These are phyloP conservation scores for Sebastes dallii DNA, from an alignment of 2,797 vertebrate genomes.

Conservation along the genomic window DNA sequence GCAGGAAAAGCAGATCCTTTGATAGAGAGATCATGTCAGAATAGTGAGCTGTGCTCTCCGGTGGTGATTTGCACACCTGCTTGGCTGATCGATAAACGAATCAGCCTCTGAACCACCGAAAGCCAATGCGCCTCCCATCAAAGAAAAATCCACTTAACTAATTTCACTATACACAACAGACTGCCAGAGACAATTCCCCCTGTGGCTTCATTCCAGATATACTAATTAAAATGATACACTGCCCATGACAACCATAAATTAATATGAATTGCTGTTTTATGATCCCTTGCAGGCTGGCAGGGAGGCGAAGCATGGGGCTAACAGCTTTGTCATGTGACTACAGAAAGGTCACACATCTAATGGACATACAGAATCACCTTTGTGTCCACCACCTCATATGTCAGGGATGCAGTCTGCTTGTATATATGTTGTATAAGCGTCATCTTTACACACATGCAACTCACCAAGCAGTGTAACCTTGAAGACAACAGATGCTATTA, in stretches of 20 bases:
- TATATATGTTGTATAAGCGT: not conserved
- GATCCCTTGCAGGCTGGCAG: constrained; percentile 6
- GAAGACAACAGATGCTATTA: constrained; percentile 16
- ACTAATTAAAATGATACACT: constrained; percentile 56
- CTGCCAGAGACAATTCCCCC: constrained; percentile 1
- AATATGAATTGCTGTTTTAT: constrained; percentile 59
- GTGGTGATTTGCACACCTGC: constrained; percentile 20
- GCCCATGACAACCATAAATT: constrained; percentile 32
- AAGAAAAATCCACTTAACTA: constrained; percentile 23
- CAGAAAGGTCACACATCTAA: constrained; percentile 40
- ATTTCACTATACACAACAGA: constrained; percentile 34
- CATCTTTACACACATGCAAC: not conserved
- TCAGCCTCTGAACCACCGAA: constrained; percentile 6
- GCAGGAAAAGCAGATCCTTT: not conserved
- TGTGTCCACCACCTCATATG: not conserved
- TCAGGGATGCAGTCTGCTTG: not conserved
- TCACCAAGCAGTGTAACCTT: constrained; percentile 20
- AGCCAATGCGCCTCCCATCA: constrained; percentile 27
- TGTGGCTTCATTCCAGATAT: constrained; percentile 23
- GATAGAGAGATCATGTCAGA: constrained; percentile 4
- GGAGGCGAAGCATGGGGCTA: not conserved
- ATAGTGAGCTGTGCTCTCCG: not conserved
- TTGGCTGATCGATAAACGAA: constrained; percentile 29
- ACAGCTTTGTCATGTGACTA: constrained; percentile 15
- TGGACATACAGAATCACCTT: not conserved